Conservation (phyloP, 2,888 invertebrate species). For the Drosophila austrosaltans region DNA sequence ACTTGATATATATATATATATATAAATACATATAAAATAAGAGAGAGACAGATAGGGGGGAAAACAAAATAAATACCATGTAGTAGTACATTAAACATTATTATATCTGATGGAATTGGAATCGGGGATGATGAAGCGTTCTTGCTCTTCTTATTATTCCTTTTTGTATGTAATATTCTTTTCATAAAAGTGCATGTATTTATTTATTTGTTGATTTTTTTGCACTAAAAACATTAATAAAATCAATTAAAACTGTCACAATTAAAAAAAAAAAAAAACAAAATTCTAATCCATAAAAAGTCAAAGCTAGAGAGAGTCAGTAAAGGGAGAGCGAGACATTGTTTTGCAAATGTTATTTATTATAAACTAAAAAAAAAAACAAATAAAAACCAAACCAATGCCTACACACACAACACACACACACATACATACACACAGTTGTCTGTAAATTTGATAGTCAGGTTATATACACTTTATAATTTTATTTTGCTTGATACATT, state of each 20-base stretch:
- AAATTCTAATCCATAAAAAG: constrained; percentile 24
- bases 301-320: constrained; percentile 39
- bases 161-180: constrained; percentile 36
- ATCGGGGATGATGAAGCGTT: constrained; percentile 11
- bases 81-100: constrained; percentile 12
- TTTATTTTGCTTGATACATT: constrained; percentile 38
- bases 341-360: constrained; percentile 64
- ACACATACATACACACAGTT: constrained; percentile 18
- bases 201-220: constrained; percentile 73
- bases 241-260: constrained; percentile 62
- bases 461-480: constrained; percentile 28
- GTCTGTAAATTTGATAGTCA: constrained; percentile 26
- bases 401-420: constrained; percentile 31
- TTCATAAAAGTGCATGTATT: constrained; percentile 67
- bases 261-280: constrained; percentile 23
- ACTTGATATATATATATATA: constrained; percentile 7
- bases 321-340: constrained; percentile 14
- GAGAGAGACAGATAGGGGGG: background rate
- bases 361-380: constrained; percentile 48
- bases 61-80: background rate
- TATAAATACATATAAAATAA: background rate
- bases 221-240: constrained; percentile 61
- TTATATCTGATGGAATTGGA: constrained; percentile 7
- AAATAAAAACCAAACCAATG: constrained; percentile 31
- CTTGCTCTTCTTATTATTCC: constrained; percentile 9